A percentile compares a stretch with the other conserved stretches of the same genome.
Evolutionary conservation across 2,113 vertebrate genomes (phyloP).

Genomic region (Poeciliopsis occidentalis): DNA sequence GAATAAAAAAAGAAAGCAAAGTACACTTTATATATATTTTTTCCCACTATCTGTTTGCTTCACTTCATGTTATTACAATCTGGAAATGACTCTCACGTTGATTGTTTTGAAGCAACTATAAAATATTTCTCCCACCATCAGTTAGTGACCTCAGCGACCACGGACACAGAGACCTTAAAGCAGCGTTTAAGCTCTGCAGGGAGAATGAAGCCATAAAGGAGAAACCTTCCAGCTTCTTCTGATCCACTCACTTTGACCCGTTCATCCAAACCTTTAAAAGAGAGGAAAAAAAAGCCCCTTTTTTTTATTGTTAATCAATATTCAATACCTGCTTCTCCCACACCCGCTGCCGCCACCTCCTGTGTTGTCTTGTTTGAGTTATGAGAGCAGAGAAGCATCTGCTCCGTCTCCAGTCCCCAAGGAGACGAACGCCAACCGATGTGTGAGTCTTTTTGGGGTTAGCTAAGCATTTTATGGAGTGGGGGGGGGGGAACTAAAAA

Average conservation of each 20-base stretch:
- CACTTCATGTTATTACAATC: no score
- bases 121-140: not conserved
- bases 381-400: slow-evolving; percentile 54
- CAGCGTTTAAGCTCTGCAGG: slow-evolving; percentile 1
- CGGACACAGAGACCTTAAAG: slow-evolving; percentile 35
- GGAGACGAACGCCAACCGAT: slow-evolving; percentile 40
- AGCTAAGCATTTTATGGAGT: slow-evolving; percentile 31
- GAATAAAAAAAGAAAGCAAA: no score
- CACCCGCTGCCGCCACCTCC: not conserved
- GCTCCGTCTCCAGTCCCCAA: slow-evolving; percentile 49
- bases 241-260: slow-evolving; percentile 7
- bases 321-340: slow-evolving; percentile 6
- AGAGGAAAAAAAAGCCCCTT: no score
- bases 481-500: no score
- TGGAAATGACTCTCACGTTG: no score
- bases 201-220: slow-evolving; percentile 60
- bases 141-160: slow-evolving; percentile 9
- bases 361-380: slow-evolving; percentile 42
- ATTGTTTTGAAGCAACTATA: no score
- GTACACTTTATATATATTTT: no score
- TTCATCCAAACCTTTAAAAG: not conserved
- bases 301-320: not conserved
- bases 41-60: no score
- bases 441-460: slow-evolving; percentile 21
- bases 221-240: slow-evolving; percentile 35